These are phyloP conservation scores for Parnassius glacialis DNA, from an alignment of 2,888 invertebrate species.

Conservation along the genomic window DNA sequence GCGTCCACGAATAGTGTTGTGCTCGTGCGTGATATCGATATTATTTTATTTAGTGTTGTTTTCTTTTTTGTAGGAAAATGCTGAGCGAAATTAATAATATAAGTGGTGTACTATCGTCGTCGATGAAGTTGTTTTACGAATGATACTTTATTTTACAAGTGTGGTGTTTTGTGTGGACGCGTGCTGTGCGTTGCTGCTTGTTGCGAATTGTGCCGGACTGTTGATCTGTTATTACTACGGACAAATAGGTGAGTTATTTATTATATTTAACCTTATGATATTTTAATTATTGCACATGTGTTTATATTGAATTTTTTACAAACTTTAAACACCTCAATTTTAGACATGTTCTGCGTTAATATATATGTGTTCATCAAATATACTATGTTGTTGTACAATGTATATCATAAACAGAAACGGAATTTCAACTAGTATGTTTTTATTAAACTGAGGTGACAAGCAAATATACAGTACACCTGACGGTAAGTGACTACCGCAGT, in stretches of 20 bases:
- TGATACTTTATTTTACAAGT: conserved; percentile 76
- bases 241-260: conserved; percentile 44
- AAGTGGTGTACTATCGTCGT: conserved; percentile 78
- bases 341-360: no score
- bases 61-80: conserved; percentile 80
- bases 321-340: no score
- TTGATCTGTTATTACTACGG: conserved; percentile 41
- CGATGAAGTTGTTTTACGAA: conserved; percentile 79
- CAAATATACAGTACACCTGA: no score
- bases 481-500: no score
- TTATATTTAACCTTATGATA: background rate
- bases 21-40: conserved; percentile 59
- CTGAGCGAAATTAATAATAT: conserved; percentile 79
- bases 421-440: no score
- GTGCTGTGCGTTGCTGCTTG: conserved; percentile 65
- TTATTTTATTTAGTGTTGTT: conserved; percentile 59
- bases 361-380: no score
- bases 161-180: conserved; percentile 72
- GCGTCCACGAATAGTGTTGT: conserved; percentile 59
- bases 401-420: no score
- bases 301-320: no score
- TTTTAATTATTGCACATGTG: no score
- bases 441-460: no score
- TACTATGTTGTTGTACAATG: no score
- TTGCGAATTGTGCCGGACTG: conserved; percentile 51